A percentile compares a stretch with the other conserved stretches of the same genome.
Evolutionary conservation across 2,888 invertebrate genomes (phyloP).

Genomic region (Acrocyrtus sp.): DNA sequence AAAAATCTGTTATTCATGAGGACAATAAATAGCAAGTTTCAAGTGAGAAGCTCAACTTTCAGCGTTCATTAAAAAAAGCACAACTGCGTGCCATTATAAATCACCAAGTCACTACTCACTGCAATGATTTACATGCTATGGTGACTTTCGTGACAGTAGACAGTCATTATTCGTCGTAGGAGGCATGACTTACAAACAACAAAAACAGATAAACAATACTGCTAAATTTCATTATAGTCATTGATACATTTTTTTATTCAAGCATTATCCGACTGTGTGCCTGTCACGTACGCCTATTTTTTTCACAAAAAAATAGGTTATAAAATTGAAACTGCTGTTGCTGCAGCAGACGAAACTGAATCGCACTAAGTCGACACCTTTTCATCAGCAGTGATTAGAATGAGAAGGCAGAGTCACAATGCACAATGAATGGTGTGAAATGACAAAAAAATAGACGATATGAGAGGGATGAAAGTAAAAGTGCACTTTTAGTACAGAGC

Average conservation of each 20-base stretch:
- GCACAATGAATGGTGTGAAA: neutral
- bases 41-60: no score
- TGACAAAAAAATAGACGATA: neutral
- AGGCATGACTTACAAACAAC: constrained; percentile 42
- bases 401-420: neutral
- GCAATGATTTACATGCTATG: no score
- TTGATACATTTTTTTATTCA: no score
- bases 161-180: constrained; percentile 33
- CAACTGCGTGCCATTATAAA: no score
- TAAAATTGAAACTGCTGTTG: no score
- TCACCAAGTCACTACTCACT: no score
- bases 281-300: constrained; percentile 19
- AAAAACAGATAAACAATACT: constrained; percentile 5
- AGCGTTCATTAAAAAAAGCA: no score
- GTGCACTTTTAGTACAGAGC: constrained; percentile 3
- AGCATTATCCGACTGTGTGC: no score
- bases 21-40: no score
- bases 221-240: neutral
- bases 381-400: neutral
- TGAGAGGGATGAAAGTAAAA: constrained; percentile 25
- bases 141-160: constrained; percentile 18
- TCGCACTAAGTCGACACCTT: neutral
- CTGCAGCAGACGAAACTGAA: no score
- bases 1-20: neutral
- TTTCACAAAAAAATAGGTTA: neutral